Percentiles rank a stretch among this genome's conserved stretches.
phyloP scores from a whole-genome alignment of 2,797 vertebrate species.

The Columba guinea region DNA sequence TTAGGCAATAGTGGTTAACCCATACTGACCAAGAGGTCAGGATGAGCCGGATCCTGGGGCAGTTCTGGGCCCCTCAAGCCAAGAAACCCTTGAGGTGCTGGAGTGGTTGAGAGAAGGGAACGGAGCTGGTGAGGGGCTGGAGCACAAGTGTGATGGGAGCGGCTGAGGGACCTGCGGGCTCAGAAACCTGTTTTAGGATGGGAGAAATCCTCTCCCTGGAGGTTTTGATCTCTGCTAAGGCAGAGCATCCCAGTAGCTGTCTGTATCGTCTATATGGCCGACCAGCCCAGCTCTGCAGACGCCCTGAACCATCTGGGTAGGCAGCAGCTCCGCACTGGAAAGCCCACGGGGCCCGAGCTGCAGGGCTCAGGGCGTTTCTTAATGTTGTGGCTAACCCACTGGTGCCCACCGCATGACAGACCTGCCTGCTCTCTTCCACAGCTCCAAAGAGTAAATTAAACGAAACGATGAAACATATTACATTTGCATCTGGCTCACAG shows the following conservation, averaged over 20 bases:
- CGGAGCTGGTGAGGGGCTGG: too few relatives aligned
- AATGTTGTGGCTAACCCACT: background rate
- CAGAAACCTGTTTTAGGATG: background rate
- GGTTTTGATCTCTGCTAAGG: background rate
- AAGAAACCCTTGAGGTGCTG: too few relatives aligned
- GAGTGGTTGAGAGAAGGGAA: too few relatives aligned
- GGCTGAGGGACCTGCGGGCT: too few relatives aligned
- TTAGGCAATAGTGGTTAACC: background rate
- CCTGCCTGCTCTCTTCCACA: background rate
- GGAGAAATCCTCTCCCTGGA: background rate
- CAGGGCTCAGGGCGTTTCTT: background rate
- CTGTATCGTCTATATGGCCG: too few relatives aligned
- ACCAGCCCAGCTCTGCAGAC: background rate
- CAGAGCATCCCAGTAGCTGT: background rate
- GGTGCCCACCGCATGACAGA: background rate
- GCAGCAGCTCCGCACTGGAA: background rate
- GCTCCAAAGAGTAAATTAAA: slow-evolving; percentile 43
- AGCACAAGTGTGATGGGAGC: too few relatives aligned
- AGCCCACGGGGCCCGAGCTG: background rate
- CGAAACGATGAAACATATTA: background rate
- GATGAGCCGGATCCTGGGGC: background rate
- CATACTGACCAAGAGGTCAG: background rate
- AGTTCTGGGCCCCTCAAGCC: too few relatives aligned
- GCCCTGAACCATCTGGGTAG: background rate
- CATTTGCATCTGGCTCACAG: slow-evolving; percentile 59